Conservation (phyloP, 2,113 vertebrate species). For the Menura novaehollandiae region DNA sequence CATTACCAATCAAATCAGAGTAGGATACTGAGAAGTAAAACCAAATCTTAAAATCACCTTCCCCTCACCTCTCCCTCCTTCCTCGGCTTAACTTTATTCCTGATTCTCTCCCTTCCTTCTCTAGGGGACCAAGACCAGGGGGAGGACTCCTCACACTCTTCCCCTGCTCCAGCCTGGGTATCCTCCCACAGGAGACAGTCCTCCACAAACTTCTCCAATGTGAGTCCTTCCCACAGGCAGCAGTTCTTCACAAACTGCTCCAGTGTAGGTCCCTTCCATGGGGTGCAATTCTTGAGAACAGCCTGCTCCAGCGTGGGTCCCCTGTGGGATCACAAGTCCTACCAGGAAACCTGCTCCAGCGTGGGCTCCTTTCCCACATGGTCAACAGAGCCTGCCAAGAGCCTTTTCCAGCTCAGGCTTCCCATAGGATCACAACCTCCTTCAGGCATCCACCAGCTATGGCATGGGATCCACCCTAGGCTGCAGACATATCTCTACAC, state of each 20-base stretch:
- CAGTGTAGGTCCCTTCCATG: not conserved
- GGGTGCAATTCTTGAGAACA: not conserved
- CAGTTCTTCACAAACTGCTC: not conserved
- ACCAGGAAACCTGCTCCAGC: not conserved
- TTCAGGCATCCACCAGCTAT: not conserved
- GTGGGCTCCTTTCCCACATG: not conserved
- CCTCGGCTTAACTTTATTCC: not conserved
- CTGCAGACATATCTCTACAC: not conserved
- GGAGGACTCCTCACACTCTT: not conserved
- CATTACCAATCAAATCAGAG: not conserved
- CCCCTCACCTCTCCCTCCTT: not conserved
- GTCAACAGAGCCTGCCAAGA: not conserved
- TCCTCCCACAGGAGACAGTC: not conserved
- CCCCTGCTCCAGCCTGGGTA: not conserved
- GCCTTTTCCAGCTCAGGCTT: not conserved
- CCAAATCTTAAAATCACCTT: not conserved
- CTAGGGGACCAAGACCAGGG: not conserved
- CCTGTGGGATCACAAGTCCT: not conserved
- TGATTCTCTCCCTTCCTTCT: not conserved
- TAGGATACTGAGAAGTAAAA: not conserved
- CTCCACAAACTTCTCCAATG: not conserved
- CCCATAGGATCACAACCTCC: not conserved
- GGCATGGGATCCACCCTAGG: rapidly evolving
- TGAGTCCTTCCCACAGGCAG: not conserved
- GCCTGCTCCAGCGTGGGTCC: not conserved